phyloP scores from a whole-genome alignment of 2,113 vertebrate genomes.

The Myiagra hebetior region DNA sequence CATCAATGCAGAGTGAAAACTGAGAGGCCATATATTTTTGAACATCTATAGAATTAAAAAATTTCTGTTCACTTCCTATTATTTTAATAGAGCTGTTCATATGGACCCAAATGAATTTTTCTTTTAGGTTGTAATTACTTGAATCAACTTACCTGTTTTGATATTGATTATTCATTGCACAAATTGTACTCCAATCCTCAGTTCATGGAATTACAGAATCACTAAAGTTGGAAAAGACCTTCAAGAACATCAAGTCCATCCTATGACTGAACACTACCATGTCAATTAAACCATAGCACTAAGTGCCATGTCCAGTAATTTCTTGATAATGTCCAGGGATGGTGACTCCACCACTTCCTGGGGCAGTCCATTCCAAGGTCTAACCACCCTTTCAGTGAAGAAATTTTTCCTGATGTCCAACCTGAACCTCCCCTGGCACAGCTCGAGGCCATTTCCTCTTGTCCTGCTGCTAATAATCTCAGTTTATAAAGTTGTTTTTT shows the following conservation, averaged over 20 bases:
- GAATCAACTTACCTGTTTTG: background rate
- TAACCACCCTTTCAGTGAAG: background rate
- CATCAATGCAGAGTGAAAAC: background rate
- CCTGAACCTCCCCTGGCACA: fast-evolving
- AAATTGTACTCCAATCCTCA: background rate
- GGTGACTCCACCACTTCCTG: background rate
- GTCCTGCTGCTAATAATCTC: background rate
- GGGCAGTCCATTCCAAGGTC: background rate
- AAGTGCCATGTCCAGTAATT: background rate
- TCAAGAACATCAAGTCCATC: background rate
- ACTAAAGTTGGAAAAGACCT: background rate
- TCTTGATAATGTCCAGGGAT: background rate
- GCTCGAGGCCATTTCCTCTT: background rate
- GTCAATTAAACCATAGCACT: background rate
- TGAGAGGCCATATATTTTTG: background rate
- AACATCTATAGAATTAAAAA: background rate
- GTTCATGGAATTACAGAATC: background rate
- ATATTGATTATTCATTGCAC: background rate
- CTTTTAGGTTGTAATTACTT: background rate
- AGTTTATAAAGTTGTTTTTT: background rate
- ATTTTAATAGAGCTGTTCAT: background rate
- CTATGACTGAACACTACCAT: background rate
- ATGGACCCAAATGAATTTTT: background rate
- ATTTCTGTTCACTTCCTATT: background rate
- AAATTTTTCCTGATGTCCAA: background rate